Evolutionary conservation across 2,113 vertebrate species (phyloP).

Genomic region (Boulengeromyrus knoepffleri): DNA sequence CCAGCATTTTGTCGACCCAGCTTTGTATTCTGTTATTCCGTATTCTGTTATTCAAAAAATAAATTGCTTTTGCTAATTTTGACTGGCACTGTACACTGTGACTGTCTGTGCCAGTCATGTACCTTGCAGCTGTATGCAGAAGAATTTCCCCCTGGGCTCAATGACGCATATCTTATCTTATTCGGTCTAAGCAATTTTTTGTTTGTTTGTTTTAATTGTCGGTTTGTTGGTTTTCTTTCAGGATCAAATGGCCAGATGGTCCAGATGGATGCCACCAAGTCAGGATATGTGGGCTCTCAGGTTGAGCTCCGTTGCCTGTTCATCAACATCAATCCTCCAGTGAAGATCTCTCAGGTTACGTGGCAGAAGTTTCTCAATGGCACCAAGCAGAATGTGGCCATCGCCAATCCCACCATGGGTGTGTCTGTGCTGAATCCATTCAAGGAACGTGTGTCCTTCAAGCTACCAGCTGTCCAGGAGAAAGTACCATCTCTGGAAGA

Average conservation of each 20-base stretch:
- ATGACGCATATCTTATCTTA: background rate
- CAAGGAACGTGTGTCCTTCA: constrained; percentile 78
- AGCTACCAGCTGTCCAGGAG: constrained; percentile 70
- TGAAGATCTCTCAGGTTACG: constrained; percentile 93
- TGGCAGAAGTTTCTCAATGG: constrained; percentile 93
- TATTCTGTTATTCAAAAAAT: background rate
- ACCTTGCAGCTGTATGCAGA: background rate
- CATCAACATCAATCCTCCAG: constrained; percentile 72
- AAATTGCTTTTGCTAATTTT: background rate
- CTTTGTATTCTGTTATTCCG: background rate
- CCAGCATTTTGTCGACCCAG: background rate
- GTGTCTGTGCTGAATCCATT: constrained; percentile 82
- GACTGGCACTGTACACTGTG: background rate
- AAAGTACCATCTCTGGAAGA: constrained; percentile 79
- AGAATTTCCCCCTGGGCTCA: background rate
- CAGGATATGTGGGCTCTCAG: constrained; percentile 77
- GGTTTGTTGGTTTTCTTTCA: constrained; percentile 34
- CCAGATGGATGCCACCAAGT: constrained; percentile 82
- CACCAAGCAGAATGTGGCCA: constrained; percentile 90
- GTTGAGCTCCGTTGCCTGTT: constrained; percentile 86
- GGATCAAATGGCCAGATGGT: constrained; percentile 64
- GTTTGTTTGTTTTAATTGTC: background rate
- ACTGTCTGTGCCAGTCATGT: background rate
- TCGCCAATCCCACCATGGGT: constrained; percentile 86
- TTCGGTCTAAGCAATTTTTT: background rate